Conservation (phyloP, 2,888 invertebrate species). For the Metacarcinus magister region DNA sequence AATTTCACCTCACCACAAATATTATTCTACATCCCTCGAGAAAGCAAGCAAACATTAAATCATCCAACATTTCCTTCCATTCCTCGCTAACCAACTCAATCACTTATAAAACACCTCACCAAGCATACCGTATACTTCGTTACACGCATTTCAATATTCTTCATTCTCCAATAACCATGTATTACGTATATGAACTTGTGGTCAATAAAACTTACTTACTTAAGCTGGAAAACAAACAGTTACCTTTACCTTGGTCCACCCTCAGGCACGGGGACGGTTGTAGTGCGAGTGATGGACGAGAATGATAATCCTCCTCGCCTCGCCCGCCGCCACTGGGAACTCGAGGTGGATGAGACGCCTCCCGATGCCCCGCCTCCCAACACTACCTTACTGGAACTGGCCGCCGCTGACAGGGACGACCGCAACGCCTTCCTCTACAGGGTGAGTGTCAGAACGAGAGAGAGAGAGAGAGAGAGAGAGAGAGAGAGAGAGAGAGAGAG, state of each 20-base stretch:
- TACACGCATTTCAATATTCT: neutral
- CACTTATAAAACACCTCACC: neutral
- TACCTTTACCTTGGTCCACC: neutral
- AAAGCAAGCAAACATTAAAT: neutral
- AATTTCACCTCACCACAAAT: neutral
- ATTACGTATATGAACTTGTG: no score
- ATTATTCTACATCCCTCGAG: neutral
- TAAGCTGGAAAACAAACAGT: no score
- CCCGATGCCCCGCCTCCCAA: neutral
- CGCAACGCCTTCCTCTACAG: conserved; percentile 69
- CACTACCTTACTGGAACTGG: conserved; percentile 66
- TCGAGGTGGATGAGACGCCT: conserved; percentile 72
- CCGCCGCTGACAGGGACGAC: conserved; percentile 64
- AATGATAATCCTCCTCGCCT: conserved; percentile 76
- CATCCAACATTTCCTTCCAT: neutral
- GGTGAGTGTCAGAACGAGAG: conserved; percentile 67
- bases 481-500: neutral
- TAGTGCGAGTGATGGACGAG: conserved; percentile 65
- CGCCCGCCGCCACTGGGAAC: conserved; percentile 64
- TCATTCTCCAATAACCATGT: no score
- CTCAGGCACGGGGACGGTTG: conserved; percentile 75
- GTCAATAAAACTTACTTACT: no score
- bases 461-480: conserved; percentile 18
- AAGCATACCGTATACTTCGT: neutral
- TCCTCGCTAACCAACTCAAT: neutral